Evolutionary conservation across 2,797 vertebrate genomes (phyloP), one percentile per base, ranked within the genome.

Genomic region (Salmo trutta): DNA sequence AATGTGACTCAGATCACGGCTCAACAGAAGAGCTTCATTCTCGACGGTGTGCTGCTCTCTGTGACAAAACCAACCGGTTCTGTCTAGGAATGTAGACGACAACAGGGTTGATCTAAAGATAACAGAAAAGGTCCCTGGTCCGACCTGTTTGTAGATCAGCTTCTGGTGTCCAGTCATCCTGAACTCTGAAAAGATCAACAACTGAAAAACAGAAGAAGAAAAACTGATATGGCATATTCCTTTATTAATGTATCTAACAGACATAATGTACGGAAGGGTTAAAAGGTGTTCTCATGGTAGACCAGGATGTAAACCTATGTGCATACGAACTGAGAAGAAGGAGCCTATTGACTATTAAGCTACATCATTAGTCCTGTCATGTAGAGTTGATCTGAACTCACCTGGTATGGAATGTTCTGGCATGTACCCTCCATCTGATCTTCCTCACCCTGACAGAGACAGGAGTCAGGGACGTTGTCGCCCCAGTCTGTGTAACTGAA

Each of bases 401-500:
- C 33, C n/a, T 4, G 0, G 8, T 59, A 62, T 24, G 3, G 36
- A 6, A 59, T 4, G 3, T 41, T 17, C 67, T 17, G 24, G 24
- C 68, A 31, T 80, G 19, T 67, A 41, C 75, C 76, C 3, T 27
- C 31, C 14, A 73, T 41, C 29, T 14, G 0, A 53, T 62, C 21
- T 12, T 53, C 36, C 72, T 21, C 17, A 1, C 4, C 0, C 19
- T 75, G 17, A 24, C 85, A 86, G 29, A 6, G 1, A 21, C 85
- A 86, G 19, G 81, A 81, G 12, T 79, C 71, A 0, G 85, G 85
- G 65, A 91, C 75, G 1, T 80, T 1, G 0, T 14, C 0, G 3
- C 27, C 4, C 90, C 90, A 91, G 87, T 91, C 90, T 0, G 1
- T 0, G 8, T 81, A 84, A 27, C 82, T 71, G 80, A 89, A 88